phyloP scores from a whole-genome alignment of 2,797 vertebrate genomes.

The Adelosebastes latens region DNA sequence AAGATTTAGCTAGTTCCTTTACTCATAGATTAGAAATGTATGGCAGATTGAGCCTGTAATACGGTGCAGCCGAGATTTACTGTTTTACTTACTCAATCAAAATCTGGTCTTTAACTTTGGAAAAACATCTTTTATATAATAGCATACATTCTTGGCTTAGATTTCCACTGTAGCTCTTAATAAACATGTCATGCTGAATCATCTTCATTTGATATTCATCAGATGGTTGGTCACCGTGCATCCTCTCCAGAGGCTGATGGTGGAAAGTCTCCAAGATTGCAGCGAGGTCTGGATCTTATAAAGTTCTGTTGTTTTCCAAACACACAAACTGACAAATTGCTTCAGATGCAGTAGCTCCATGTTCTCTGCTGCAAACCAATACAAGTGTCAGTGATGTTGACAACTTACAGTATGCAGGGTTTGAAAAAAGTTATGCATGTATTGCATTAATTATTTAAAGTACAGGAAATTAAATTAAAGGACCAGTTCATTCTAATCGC shows the following conservation, averaged over 20 bases:
- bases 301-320: constrained; percentile 10
- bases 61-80: neutral
- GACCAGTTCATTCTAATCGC: neutral
- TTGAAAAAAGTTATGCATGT: neutral
- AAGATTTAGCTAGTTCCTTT: neutral
- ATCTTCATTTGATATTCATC: constrained; percentile 38
- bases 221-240: constrained; percentile 24
- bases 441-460: neutral
- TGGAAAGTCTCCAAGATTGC: constrained; percentile 52
- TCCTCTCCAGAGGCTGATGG: constrained; percentile 45
- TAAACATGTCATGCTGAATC: constrained; percentile 62
- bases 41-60: neutral
- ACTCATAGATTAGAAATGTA: neutral
- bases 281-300: constrained; percentile 32
- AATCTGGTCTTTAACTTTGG: neutral
- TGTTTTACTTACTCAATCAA: neutral
- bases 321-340: neutral
- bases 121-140: neutral
- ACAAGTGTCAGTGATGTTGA: neutral
- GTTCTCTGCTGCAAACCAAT: neutral
- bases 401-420: neutral
- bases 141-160: constrained; percentile 12
- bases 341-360: constrained; percentile 4
- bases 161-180: constrained; percentile 20
- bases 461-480: neutral